Evolutionary conservation across 2,797 vertebrate species (phyloP), one percentile per base, ranked within the genome.

Genomic region (Centropyge bicolor): DNA sequence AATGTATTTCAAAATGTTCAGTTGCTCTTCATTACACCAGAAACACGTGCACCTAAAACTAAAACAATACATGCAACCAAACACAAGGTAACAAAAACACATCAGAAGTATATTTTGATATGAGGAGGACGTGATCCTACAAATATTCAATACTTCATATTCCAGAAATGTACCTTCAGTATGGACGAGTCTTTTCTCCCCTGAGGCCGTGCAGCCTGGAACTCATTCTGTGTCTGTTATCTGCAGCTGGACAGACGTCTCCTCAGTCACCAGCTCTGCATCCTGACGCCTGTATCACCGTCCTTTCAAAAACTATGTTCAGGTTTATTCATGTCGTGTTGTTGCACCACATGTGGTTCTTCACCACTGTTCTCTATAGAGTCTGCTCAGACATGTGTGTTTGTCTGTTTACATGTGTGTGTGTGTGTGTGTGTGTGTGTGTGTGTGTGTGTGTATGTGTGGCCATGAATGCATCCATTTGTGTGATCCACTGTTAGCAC

Each of bases 181-280:
- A 0, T 38, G 3, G 14, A 16, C 31, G 40, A 70, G 6, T n/a
- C 2, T 10, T 19, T 14, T 17, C 52, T 55, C 35, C 3, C n/a
- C n/a, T 2, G 1, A 12, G 49, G 60, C 24, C 57, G 20, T 35
- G 48, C 54, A 60, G 46, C 52, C 38, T 65, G 13, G 45, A 51
- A 66, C 36, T 73, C 40, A 8, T 5, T 43, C 27, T 56, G 70
- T 71, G 73, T 76, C 45, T 36, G 51, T 70, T 61, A 70, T 82
- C 80, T 78, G 81, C 63, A 78, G 57, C 48, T 69, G 61, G 41
- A 70, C 71, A 77, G 78, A 74, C 72, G 43, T 52, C 49, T 40
- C 31, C 73, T 69, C 24, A n/a, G 22, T 69, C 16, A 80, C 74
- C 64, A 74, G 12, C 59, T 2, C 67, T 35, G 66, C 67, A 66